phyloP scores from a whole-genome alignment of 2,797 vertebrate species.

The Gambusia yucatana region DNA sequence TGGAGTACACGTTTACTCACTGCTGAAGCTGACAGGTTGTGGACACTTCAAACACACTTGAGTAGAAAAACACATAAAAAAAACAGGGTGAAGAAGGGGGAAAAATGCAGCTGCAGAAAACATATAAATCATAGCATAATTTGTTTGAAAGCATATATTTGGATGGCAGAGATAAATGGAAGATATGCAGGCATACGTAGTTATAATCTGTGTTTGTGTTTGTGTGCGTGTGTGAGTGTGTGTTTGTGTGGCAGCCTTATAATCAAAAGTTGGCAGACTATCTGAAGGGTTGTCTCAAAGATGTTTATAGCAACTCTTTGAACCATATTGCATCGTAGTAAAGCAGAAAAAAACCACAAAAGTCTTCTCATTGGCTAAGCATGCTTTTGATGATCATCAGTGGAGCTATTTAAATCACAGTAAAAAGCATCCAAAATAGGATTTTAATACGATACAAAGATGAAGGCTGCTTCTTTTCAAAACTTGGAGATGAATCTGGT shows the following conservation, averaged over 20 bases:
- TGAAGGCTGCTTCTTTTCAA: constrained; percentile 13
- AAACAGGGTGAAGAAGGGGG: not conserved
- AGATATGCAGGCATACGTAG: constrained; percentile 43
- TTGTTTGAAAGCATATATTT: constrained; percentile 43
- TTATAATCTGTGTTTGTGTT: constrained; percentile 51
- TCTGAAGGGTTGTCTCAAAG: constrained; percentile 44
- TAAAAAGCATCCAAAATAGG: constrained; percentile 36
- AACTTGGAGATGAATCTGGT: constrained; percentile 12
- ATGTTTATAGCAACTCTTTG: constrained; percentile 63
- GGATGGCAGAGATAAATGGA: constrained; percentile 56
- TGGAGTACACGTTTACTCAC: constrained; percentile 46
- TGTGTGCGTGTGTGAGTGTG: constrained; percentile 13
- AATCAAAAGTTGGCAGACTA: constrained; percentile 63
- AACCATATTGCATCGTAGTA: constrained; percentile 29
- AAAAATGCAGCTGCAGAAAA: constrained; percentile 25
- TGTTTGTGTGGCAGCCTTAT: constrained; percentile 41
- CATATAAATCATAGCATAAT: constrained; percentile 58
- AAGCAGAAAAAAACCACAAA: not conserved
- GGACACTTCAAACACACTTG: constrained; percentile 60
- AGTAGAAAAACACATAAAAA: not conserved
- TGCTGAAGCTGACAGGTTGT: constrained; percentile 58
- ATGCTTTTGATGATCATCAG: constrained; percentile 28
- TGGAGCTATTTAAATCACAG: constrained; percentile 24
- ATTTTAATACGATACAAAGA: constrained; percentile 37
- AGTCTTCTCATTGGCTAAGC: constrained; percentile 16